Evolutionary conservation across 2,888 invertebrate genomes (phyloP).

Genomic region (Plebejus melissa): DNA sequence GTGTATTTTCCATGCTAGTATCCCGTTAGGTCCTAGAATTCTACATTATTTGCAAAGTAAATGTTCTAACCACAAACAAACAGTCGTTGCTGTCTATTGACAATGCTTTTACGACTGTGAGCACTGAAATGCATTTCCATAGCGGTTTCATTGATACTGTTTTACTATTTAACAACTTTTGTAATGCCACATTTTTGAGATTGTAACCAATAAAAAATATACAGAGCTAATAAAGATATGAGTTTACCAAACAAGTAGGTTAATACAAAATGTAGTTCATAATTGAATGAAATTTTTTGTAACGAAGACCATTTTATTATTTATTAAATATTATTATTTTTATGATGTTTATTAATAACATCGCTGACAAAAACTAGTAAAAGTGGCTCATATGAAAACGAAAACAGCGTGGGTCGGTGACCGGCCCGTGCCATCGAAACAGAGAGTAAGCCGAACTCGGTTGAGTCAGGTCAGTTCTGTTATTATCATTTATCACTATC

Average conservation of each 20-base stretch:
- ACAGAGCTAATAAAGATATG: too few relatives aligned
- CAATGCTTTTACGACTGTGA: neutral
- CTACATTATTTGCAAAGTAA: neutral
- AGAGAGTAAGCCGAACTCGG: neutral
- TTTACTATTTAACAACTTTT: too few relatives aligned
- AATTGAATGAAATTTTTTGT: too few relatives aligned
- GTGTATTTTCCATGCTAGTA: neutral
- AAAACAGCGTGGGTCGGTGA: constrained; percentile 5
- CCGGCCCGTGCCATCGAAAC: neutral
- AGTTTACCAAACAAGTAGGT: too few relatives aligned
- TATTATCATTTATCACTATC: neutral
- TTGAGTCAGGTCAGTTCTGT: constrained; percentile 16
- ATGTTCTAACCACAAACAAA: neutral
- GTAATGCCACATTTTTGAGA: too few relatives aligned
- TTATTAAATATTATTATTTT: too few relatives aligned
- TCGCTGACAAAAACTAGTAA: constrained; percentile 13
- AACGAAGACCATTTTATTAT: too few relatives aligned
- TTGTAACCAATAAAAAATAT: too few relatives aligned
- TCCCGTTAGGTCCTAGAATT: neutral
- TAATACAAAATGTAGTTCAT: too few relatives aligned
- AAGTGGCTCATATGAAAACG: constrained; percentile 4
- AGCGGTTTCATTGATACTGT: neutral
- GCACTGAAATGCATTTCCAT: neutral
- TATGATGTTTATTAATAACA: neutral
- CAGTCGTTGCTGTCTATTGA: neutral